Evolutionary conservation across 1,140 invertebrate genomes (phyloP), one percentile per base, ranked within the genome.

Genomic region (Fopius arisanus): DNA sequence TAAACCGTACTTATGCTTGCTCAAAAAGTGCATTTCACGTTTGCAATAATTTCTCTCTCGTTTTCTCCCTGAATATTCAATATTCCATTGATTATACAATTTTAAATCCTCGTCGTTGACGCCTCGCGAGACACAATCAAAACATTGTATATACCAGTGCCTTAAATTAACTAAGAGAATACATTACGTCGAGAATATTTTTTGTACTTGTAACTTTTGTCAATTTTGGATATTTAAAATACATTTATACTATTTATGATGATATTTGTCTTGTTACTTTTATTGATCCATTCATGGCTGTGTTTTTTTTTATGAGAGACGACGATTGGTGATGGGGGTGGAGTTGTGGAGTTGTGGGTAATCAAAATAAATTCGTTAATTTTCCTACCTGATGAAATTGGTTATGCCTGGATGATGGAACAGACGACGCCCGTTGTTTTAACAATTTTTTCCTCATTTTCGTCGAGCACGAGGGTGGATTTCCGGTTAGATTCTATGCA

Each of bases 181-280:
- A 71, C 67, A 75, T 79, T 70, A 62, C 19, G 77, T 78, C 74
- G 51, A 82, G 68, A 81, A 74, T 83, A 83, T 83, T 79, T 80
- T 79, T 82, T 85, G 81, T 86, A 86, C 77, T 79, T 79, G 41
- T 83, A 78, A 82, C 78, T 81, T 84, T 85, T 83, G 19, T 59
- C 54, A 59, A 83, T 77, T 26, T 26, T 43, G 67, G 80, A 79
- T 82, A 84, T 86, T 84, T 84, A 74, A 84, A 85, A 79, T 78
- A 82, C 82, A 86, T 83, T 80, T 80, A 78, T 80, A 78, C 62
- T 84, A 82, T 82, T 82, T 83, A 84, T 81, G 62, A 31, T 33
- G 48, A 31, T 26, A n/a, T n/a, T n/a, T n/a, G n/a, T n/a, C n/a
- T 29, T 71, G 37, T 5, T 67, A 54, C 68, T 31, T 23, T 28